A percentile compares a stretch with the other conserved stretches of the same genome.
Conservation (phyloP, 2,113 vertebrate genomes). For the Sebastes fasciatus region DNA sequence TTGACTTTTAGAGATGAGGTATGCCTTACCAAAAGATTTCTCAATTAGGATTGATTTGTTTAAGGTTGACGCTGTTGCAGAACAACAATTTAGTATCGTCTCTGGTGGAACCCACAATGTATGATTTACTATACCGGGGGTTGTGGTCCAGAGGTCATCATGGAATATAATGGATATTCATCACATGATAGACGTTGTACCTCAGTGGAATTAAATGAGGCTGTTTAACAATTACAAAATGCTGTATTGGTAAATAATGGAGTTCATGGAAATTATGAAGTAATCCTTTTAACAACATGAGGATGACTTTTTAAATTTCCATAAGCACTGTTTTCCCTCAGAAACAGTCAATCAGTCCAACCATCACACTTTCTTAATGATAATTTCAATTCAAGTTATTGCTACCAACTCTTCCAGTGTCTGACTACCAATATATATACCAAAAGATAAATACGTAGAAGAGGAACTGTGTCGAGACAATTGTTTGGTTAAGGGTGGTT, state of each 20-base stretch:
- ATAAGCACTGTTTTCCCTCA: background rate
- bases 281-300: background rate
- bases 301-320: background rate
- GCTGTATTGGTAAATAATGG: background rate
- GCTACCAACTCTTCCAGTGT: background rate
- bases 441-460: background rate
- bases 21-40: background rate
- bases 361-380: background rate
- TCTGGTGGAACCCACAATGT: background rate
- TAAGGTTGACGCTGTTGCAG: no score
- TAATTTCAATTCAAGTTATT: background rate
- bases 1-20: background rate
- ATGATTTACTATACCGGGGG: background rate
- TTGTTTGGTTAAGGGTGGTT: background rate
- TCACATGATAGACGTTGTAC: background rate
- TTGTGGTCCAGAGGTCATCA: background rate
- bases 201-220: background rate
- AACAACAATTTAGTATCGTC: background rate
- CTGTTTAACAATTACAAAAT: background rate
- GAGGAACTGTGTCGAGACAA: background rate
- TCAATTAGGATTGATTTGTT: background rate
- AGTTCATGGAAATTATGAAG: constrained; percentile 10
- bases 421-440: background rate
- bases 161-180: background rate
- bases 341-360: background rate